Base-by-base conservation (phyloP, 2,113 vertebrate genomes). In the Hyla sarda region DNA sequence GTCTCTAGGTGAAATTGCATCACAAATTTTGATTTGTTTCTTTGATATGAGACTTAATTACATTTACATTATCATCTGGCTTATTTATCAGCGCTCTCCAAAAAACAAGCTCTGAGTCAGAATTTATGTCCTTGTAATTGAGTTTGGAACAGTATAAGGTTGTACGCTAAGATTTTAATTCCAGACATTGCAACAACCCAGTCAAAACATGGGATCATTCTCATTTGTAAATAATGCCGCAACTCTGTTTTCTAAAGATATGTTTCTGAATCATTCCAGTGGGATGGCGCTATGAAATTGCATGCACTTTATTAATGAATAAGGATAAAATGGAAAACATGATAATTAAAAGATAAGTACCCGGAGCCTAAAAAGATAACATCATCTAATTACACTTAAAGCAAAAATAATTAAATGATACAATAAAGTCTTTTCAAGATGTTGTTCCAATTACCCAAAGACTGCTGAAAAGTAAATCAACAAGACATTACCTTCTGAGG, bases 261-360 rank as follows among this genome's bases (percentile, higher is more conserved):
- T 56, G 47, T 80, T 86, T 86, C 75, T 34, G 79, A 71, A 86
- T 86, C 72, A 56, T 58, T 86, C 84, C 84, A 45, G 84, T 72
- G 84, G 76, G 84, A 86, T 13, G 62, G 50, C 30, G n/a, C 75
- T 72, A 86, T 77, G 84, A 86, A 86, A 86, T 86, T 86, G 76
- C 84, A 72, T 72, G 76, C 76, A 72, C 75, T 79, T 86, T 80
- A 86, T 86, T 86, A 86, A 86, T 86, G 84, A 86, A 80, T 80
- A 78, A 86, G 76, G 62, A 86, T 86, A 86, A 80, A 86, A 80
- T 77, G 48, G 76, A 86, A 78, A 86, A 86, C 84, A 86, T 86
- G 84, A 86, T 79, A 86, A 86, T 86, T 86, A 86, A 86, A 86
- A 86, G 84, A 86, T 86, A 86, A 80, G 84, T 80, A 86, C 48